Percentiles rank a stretch among this genome's conserved stretches.
These are phyloP conservation scores for Phylloscopus trochilus DNA, from an alignment of 2,113 vertebrate species.

Conservation along the genomic window DNA sequence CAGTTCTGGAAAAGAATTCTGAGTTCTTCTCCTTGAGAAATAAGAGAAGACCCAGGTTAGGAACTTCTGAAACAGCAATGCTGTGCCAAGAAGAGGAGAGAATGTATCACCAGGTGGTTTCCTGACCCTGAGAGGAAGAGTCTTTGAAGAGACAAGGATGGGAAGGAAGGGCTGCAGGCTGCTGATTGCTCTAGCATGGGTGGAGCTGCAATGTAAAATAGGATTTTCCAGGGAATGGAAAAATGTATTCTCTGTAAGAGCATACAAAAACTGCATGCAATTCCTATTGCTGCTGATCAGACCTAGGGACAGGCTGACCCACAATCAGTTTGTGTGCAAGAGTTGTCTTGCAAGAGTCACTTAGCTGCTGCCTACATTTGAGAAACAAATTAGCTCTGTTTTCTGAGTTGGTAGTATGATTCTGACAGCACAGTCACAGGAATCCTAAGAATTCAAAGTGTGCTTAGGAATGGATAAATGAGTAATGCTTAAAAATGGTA, in stretches of 20 bases:
- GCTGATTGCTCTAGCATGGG: not conserved
- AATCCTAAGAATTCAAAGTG: not conserved
- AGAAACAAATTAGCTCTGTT: not conserved
- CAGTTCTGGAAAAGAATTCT: not conserved
- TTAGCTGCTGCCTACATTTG: not conserved
- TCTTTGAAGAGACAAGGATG: not conserved
- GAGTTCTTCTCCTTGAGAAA: not conserved
- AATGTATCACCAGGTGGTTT: not conserved
- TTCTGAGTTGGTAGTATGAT: not conserved
- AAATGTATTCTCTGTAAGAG: not conserved
- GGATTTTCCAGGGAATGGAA: not conserved
- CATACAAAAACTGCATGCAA: not conserved
- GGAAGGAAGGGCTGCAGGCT: constrained; percentile 20
- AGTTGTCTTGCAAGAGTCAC: not conserved
- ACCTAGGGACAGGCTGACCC: not conserved
- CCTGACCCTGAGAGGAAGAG: not conserved
- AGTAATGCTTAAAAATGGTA: not conserved
- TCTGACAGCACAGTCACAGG: not conserved
- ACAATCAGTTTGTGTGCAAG: not conserved
- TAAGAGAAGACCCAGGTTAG: not conserved
- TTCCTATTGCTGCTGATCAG: not conserved
- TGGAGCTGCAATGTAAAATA: not conserved
- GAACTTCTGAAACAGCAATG: no score
- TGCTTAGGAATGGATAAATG: not conserved
- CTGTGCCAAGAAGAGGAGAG: not conserved